phyloP scores from a whole-genome alignment of 2,888 invertebrate species.

The Automeris io region DNA sequence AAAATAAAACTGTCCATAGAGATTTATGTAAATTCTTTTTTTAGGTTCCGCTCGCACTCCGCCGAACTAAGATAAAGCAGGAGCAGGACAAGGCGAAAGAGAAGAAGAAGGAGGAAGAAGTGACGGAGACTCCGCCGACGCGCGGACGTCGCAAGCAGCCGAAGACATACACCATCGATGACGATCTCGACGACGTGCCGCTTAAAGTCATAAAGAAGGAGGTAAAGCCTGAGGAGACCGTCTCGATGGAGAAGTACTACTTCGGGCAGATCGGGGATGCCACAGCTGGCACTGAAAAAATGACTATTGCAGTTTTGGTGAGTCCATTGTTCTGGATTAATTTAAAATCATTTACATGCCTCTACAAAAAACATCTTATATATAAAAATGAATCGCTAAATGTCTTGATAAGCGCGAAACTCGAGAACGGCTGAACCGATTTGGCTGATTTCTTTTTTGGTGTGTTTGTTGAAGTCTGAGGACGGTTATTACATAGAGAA shows the following conservation, averaged over 20 bases:
- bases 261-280: constrained; percentile 74
- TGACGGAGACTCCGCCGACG: constrained; percentile 14
- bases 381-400: no score
- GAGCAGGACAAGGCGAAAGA: constrained; percentile 47
- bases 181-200: constrained; percentile 57
- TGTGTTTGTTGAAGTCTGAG: no score
- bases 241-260: constrained; percentile 80
- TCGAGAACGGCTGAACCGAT: no score
- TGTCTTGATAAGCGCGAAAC: no score
- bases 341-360: background rate
- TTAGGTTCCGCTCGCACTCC: constrained; percentile 55
- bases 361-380: background rate
- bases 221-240: constrained; percentile 55
- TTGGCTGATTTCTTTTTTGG: no score
- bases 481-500: no score
- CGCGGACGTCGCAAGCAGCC: constrained; percentile 46
- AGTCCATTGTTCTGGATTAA: constrained; percentile 10
- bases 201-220: constrained; percentile 64
- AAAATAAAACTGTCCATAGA: no score
- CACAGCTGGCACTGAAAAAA: constrained; percentile 20
- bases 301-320: constrained; percentile 61
- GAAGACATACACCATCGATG: constrained; percentile 51
- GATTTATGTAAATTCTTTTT: background rate
- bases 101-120: constrained; percentile 27
- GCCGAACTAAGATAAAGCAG: constrained; percentile 59